phyloP scores from a whole-genome alignment of 1,140 invertebrate species.

The Aporrectodea caliginosa region DNA sequence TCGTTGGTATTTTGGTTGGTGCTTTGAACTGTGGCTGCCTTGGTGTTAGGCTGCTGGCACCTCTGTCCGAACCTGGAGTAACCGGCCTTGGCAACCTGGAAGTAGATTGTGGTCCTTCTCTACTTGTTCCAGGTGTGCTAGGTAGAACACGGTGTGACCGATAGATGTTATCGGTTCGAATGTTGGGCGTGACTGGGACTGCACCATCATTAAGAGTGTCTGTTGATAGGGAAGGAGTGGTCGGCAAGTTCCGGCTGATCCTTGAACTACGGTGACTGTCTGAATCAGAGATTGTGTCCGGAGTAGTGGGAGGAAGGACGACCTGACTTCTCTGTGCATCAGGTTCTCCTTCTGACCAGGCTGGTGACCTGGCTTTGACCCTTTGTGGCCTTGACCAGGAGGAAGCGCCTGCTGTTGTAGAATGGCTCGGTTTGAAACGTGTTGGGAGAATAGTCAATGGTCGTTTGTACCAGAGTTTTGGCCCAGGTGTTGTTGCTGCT shows the following conservation, averaged over 20 bases:
- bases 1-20: neutral
- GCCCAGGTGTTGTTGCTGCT: too few relatives aligned
- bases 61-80: neutral
- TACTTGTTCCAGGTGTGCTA: neutral
- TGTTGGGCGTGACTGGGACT: neutral
- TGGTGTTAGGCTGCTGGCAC: neutral
- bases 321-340: neutral
- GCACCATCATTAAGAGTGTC: conserved; percentile 16
- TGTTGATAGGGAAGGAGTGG: conserved; percentile 17
- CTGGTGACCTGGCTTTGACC: neutral
- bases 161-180: neutral
- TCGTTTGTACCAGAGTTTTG: neutral
- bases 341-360: neutral
- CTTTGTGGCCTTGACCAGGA: neutral
- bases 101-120: neutral
- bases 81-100: neutral
- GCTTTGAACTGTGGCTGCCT: neutral
- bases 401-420: too few relatives aligned
- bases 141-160: neutral
- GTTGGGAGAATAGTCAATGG: neutral
- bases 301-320: neutral
- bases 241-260: conserved; percentile 17
- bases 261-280: conserved; percentile 15
- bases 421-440: neutral
- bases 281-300: neutral